Evolutionary conservation across 2,797 vertebrate genomes (phyloP), one percentile per base, ranked within the genome.

Genomic region (Acanthurus tractus): DNA sequence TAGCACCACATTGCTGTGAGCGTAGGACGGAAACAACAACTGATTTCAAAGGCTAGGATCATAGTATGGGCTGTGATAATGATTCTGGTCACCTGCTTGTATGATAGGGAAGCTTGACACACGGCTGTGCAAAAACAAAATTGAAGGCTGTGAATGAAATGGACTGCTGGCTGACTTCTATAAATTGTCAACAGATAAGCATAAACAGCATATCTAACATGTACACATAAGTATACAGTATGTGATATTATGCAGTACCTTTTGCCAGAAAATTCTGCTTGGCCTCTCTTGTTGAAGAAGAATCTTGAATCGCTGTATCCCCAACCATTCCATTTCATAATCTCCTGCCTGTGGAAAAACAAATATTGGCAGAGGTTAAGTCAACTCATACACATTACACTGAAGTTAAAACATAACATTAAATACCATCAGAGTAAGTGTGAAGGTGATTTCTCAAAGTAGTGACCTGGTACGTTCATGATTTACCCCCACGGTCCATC

Each of bases 311-410:
- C 98, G 82, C 94, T 98, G 92, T 99, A 99, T 74, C 98, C 98
- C 98, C 98, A 99, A 79, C 98, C 98, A 70, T 99, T 99, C 98
- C 98, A 99, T 85, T 99, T 99, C 95, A 99, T 95, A 85, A 97
- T 84, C 91, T 99, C 98, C 94, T 99, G 98, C 92, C 98, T 99
- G 82, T 78, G 76, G 79, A 84, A 80, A 85, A 82, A 84, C 22
- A 83, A 83, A 90, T 61, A 81, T 65, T 69, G 53, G 25, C 57
- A 74, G 23, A 81, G 9, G 63, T 87, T 82, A 69, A 72, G 50
- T 67, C 40, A 83, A 56, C 20, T 48, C 14, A 48, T 25, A 62
- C 23, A 8, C 45, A 18, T 75, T 20, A 44, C 3, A 55, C 13
- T 64, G 25, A 44, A 63, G 48, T 55, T 36, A 65, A 45, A n/a